phyloP scores from a whole-genome alignment of 2,888 invertebrate genomes.

The Parnassius orleans region DNA sequence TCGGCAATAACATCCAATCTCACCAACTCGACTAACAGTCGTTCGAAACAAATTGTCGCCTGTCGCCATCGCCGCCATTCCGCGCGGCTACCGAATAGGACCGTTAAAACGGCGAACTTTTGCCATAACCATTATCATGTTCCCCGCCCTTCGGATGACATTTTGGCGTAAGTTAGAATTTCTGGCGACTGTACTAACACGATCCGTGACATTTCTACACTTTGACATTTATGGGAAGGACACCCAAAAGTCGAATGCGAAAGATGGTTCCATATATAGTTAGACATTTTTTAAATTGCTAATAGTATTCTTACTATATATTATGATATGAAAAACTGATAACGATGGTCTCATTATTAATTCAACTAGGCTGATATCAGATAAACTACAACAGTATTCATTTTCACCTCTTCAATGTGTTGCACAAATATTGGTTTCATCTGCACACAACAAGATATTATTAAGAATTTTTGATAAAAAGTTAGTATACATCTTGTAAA shows the following conservation, averaged over 20 bases:
- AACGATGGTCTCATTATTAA: too few relatives aligned
- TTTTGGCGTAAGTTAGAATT: slow-evolving; percentile 41
- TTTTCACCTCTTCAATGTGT: too few relatives aligned
- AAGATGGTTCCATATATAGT: not conserved
- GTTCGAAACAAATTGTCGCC: slow-evolving; percentile 58
- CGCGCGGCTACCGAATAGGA: slow-evolving; percentile 46
- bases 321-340: too few relatives aligned
- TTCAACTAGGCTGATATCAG: too few relatives aligned
- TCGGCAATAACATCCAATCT: slow-evolving; percentile 49
- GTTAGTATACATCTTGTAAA: too few relatives aligned
- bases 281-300: too few relatives aligned
- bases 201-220: slow-evolving; percentile 18
- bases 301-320: too few relatives aligned
- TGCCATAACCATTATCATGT: slow-evolving; percentile 75
- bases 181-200: slow-evolving; percentile 24
- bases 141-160: slow-evolving; percentile 54
- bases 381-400: too few relatives aligned
- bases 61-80: slow-evolving; percentile 34
- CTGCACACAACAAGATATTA: too few relatives aligned
- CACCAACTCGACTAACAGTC: slow-evolving; percentile 43
- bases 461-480: too few relatives aligned
- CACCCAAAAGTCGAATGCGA: not conserved
- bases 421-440: too few relatives aligned
- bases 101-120: slow-evolving; percentile 65
- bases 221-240: slow-evolving; percentile 12